A percentile compares a stretch with the other conserved stretches of the same genome.
These are phyloP conservation scores for human DNA, from an alignment of 2,113 vertebrate species.

Conservation along the genomic window DNA sequence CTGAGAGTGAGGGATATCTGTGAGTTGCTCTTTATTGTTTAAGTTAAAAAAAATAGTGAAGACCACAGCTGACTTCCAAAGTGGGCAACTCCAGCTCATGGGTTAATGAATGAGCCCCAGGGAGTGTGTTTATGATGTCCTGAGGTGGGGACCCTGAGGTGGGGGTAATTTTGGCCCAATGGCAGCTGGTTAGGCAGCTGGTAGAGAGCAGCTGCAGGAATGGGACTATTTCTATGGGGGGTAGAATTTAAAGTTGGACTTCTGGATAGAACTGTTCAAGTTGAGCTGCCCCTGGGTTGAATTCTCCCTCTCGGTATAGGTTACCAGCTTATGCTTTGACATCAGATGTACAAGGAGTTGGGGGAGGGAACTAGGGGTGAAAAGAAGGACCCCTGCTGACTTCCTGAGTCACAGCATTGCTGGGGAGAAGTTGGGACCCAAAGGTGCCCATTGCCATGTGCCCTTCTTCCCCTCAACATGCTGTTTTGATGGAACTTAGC, in stretches of 20 bases:
- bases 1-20: neutral
- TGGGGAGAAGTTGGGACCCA: neutral
- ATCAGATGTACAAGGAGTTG: neutral
- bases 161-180: slow-evolving; percentile 33
- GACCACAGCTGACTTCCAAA: slow-evolving; percentile 38
- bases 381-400: neutral
- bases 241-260: slow-evolving; percentile 44
- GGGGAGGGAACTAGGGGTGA: neutral
- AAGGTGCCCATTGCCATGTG: neutral
- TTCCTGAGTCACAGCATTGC: neutral
- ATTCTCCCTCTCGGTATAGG: neutral
- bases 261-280: neutral
- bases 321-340: slow-evolving; percentile 1
- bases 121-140: neutral
- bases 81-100: neutral
- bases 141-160: neutral
- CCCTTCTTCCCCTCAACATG: neutral
- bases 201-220: slow-evolving; percentile 38
- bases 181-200: slow-evolving; percentile 71
- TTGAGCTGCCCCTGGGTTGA: neutral
- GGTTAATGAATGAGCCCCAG: neutral
- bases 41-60: slow-evolving; percentile 9
- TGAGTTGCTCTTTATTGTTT: slow-evolving; percentile 41
- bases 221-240: neutral
- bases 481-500: slow-evolving; percentile 43